Percentiles rank a stretch among this genome's conserved stretches.
Evolutionary conservation across 2,797 vertebrate genomes (phyloP).

Genomic region (Melopsittacus undulatus): DNA sequence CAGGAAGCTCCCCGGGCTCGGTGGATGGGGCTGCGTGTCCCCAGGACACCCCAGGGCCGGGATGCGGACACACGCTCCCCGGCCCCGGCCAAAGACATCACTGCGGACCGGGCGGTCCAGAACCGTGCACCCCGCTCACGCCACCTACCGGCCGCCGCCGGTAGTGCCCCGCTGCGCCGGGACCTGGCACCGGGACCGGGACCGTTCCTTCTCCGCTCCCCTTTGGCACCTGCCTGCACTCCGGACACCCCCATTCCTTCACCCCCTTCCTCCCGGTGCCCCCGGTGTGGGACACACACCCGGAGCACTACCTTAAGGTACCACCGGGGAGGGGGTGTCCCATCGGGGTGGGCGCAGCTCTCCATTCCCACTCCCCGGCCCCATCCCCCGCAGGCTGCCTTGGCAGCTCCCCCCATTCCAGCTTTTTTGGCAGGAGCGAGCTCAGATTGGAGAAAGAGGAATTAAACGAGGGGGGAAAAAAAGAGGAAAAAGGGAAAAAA

Average conservation of each 20-base stretch:
- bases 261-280: no score
- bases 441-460: constrained; percentile 79
- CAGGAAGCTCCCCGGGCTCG: no score
- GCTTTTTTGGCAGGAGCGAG: constrained; percentile 79
- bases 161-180: not conserved
- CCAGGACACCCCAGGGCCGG: not conserved
- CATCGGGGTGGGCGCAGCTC: not conserved
- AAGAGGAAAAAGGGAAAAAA: not conserved
- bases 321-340: not conserved
- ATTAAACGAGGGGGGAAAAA: not conserved
- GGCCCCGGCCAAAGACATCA: not conserved
- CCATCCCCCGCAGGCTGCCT: constrained; percentile 78
- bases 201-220: not conserved
- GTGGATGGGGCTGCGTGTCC: not conserved
- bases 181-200: no score
- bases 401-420: constrained; percentile 78
- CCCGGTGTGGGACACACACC: not conserved
- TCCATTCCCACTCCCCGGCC: not conserved
- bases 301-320: not conserved
- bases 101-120: no score
- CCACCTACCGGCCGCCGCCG: constrained; percentile 64
- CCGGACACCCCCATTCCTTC: no score
- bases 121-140: not conserved
- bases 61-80: no score
- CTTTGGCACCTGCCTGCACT: no score